A percentile compares a stretch with the other conserved stretches of the same genome.
These are phyloP conservation scores for Cyanocitta stelleri DNA, from an alignment of 2,113 vertebrate species.

Conservation along the genomic window DNA sequence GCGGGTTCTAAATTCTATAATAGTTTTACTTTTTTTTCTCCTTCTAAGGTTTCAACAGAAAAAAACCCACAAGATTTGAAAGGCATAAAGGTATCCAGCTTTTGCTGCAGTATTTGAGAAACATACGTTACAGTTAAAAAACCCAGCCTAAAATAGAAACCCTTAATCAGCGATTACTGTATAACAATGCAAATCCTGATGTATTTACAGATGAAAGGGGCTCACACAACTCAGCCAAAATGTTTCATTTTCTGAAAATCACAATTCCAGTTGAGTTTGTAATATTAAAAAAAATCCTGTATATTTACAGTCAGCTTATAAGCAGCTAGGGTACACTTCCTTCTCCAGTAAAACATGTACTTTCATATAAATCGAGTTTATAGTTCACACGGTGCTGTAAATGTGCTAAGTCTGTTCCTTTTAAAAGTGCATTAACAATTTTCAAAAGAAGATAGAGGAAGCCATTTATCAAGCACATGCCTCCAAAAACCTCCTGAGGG, in stretches of 20 bases:
- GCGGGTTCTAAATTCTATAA: neutral
- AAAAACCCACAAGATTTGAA: neutral
- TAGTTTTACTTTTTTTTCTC: neutral
- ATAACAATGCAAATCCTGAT: conserved; percentile 14
- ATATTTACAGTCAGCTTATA: conserved; percentile 27
- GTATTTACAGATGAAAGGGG: conserved; percentile 37
- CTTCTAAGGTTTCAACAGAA: neutral
- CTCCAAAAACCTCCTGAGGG: neutral
- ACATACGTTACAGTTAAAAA: neutral
- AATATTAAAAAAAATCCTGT: neutral
- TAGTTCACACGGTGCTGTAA: neutral
- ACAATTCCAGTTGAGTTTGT: neutral
- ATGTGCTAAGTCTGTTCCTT: conserved; percentile 14
- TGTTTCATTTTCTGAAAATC: conserved; percentile 11
- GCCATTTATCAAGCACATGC: neutral
- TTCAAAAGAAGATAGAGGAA: neutral
- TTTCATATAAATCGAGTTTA: conserved; percentile 51
- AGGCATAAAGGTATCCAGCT: neutral
- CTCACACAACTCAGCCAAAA: conserved; percentile 9
- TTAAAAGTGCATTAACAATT: conserved; percentile 34
- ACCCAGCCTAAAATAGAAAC: conserved; percentile 9
- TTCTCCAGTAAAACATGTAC: conserved; percentile 26
- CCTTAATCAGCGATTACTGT: conserved; percentile 24
- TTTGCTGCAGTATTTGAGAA: conserved; percentile 19
- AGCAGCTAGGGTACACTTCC: conserved; percentile 1